Percentiles rank a stretch among this genome's conserved stretches.
phyloP scores from a whole-genome alignment of 2,888 invertebrate genomes.

The Mimachlamys varia region DNA sequence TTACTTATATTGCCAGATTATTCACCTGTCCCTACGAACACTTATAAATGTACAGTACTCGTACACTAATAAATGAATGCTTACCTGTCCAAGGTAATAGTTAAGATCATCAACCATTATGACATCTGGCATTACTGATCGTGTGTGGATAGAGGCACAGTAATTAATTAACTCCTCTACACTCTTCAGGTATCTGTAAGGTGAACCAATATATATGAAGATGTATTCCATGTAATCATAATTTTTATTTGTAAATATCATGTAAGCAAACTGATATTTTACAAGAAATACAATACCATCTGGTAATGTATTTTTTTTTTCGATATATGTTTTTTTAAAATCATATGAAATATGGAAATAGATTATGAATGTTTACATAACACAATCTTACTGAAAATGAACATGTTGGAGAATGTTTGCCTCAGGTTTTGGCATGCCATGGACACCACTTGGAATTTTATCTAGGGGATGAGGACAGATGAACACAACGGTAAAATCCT shows the following conservation, averaged over 20 bases:
- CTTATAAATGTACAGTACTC: too few relatives aligned
- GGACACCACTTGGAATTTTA: slow-evolving; percentile 66
- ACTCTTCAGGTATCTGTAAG: slow-evolving; percentile 64
- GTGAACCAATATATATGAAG: not conserved
- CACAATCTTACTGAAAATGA: slow-evolving; percentile 67
- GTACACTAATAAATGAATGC: not conserved
- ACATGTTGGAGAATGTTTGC: slow-evolving; percentile 65
- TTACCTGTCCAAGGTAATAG: slow-evolving; percentile 60
- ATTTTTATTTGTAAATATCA: not conserved
- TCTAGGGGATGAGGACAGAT: slow-evolving; percentile 66
- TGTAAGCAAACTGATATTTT: not conserved
- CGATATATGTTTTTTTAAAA: not conserved
- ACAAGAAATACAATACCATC: not conserved
- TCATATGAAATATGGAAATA: too few relatives aligned
- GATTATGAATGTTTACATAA: too few relatives aligned
- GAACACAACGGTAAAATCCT: slow-evolving; percentile 65
- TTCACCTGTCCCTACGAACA: too few relatives aligned
- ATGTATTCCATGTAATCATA: too few relatives aligned
- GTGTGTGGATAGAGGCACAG: slow-evolving; percentile 65
- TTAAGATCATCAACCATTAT: slow-evolving; percentile 69
- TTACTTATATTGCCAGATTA: too few relatives aligned
- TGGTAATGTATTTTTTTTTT: not conserved
- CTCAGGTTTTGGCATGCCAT: slow-evolving; percentile 71
- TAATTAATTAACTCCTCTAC: slow-evolving; percentile 63
- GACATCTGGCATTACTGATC: slow-evolving; percentile 62